Evolutionary conservation across 2,888 invertebrate genomes (phyloP).

Genomic region (Fragum fragum): DNA sequence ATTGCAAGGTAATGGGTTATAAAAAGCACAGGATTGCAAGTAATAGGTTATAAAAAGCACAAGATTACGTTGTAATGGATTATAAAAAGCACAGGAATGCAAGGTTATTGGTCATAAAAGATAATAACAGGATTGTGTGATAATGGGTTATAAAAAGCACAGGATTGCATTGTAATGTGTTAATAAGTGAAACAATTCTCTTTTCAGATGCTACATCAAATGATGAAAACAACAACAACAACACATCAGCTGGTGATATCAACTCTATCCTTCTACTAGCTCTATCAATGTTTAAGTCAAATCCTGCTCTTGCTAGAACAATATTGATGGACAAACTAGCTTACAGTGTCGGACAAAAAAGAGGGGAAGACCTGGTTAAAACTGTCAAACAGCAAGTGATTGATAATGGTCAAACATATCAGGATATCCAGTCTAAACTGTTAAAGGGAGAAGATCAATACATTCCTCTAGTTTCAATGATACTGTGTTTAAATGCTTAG

Average conservation of each 20-base stretch:
- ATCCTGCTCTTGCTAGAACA: slow-evolving; percentile 24
- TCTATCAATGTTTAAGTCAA: slow-evolving; percentile 36
- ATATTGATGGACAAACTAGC: slow-evolving; percentile 38
- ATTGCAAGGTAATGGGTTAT: no score
- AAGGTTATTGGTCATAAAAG: not conserved
- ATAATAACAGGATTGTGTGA: not conserved
- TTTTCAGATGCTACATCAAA: not conserved
- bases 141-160: no score
- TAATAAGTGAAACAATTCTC: not conserved
- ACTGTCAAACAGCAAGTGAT: slow-evolving; percentile 31
- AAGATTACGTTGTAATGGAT: no score
- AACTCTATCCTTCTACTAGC: slow-evolving; percentile 37
- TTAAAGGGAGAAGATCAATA: slow-evolving; percentile 8
- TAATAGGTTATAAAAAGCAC: no score
- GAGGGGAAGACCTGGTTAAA: slow-evolving; percentile 28
- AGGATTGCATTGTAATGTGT: not conserved
- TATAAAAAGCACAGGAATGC: not conserved
- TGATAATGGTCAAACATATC: slow-evolving; percentile 40
- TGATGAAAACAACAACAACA: slow-evolving; percentile 35
- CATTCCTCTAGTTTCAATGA: slow-evolving; percentile 33
- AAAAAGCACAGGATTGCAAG: no score
- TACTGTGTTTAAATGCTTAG: not conserved
- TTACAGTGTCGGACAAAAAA: slow-evolving; percentile 19
- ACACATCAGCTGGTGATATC: not conserved
- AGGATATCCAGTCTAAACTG: slow-evolving; percentile 11